Percentiles rank a stretch among this genome's conserved stretches.
These are phyloP conservation scores for Nymphalis urticae DNA, from an alignment of 2,888 invertebrate genomes.

Conservation along the genomic window DNA sequence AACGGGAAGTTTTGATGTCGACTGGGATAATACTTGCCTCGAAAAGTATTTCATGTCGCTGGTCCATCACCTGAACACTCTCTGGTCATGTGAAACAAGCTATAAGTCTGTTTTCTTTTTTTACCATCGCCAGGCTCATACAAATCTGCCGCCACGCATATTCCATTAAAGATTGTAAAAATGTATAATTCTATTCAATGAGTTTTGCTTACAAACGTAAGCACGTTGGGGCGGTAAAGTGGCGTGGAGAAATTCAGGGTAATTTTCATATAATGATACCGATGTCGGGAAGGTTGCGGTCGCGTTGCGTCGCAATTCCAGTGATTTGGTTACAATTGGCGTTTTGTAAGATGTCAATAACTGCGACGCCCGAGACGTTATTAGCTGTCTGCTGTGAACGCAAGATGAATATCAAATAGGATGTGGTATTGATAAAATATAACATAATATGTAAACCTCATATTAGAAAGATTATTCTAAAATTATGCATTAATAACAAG, in stretches of 20 bases:
- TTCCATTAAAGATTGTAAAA: not conserved
- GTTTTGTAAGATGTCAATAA: not conserved
- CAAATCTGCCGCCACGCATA: not conserved
- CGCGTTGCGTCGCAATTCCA: slow-evolving; percentile 12
- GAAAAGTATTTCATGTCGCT: too few species aligned
- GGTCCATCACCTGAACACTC: too few species aligned
- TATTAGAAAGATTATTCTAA: too few species aligned
- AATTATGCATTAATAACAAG: too few species aligned
- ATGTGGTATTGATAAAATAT: too few species aligned
- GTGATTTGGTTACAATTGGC: not conserved
- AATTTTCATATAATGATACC: slow-evolving; percentile 28
- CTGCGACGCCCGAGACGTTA: not conserved
- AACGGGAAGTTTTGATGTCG: too few species aligned
- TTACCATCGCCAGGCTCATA: not conserved
- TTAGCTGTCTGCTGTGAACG: too few species aligned
- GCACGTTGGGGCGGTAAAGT: slow-evolving; percentile 4
- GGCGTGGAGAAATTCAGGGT: slow-evolving; percentile 12
- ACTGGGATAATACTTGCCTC: too few species aligned
- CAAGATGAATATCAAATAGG: too few species aligned
- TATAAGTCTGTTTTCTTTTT: not conserved
- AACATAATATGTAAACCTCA: too few species aligned
- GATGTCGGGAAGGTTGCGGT: slow-evolving; percentile 21
- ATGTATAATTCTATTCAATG: not conserved
- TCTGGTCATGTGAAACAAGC: too few species aligned
- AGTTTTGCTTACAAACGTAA: not conserved